phyloP scores from a whole-genome alignment of 1,140 invertebrate genomes.

The Leptopilina boulardi region DNA sequence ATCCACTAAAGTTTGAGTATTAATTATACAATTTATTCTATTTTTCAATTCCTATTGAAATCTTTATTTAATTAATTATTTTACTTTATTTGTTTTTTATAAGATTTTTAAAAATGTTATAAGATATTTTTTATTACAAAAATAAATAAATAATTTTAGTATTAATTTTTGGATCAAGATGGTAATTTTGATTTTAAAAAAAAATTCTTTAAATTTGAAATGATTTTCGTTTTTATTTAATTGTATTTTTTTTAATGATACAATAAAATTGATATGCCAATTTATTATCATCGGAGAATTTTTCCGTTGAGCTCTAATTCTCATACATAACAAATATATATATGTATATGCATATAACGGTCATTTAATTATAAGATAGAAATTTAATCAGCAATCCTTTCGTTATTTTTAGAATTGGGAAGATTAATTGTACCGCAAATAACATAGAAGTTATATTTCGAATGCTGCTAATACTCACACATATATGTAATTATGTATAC shows the following conservation, averaged over 20 bases:
- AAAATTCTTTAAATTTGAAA: background rate
- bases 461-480: background rate
- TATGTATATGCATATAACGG: background rate
- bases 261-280: background rate
- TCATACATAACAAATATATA: background rate
- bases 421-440: constrained; percentile 1
- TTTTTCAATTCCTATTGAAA: no score
- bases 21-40: background rate
- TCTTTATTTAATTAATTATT: no score
- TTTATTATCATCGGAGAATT: background rate
- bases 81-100: no score
- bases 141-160: no score
- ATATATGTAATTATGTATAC: no score
- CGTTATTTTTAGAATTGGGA: background rate
- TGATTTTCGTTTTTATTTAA: background rate
- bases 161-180: no score
- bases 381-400: background rate
- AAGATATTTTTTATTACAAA: no score
- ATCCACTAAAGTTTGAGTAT: no score
- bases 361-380: constrained; percentile 2
- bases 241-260: background rate
- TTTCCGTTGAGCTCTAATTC: background rate
- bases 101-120: no score
- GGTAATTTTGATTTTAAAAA: no score
- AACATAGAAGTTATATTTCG: background rate